A percentile compares a stretch with the other conserved stretches of the same genome.
These are phyloP conservation scores for Oppia nitens DNA, from an alignment of 1,140 invertebrate species.

Conservation along the genomic window DNA sequence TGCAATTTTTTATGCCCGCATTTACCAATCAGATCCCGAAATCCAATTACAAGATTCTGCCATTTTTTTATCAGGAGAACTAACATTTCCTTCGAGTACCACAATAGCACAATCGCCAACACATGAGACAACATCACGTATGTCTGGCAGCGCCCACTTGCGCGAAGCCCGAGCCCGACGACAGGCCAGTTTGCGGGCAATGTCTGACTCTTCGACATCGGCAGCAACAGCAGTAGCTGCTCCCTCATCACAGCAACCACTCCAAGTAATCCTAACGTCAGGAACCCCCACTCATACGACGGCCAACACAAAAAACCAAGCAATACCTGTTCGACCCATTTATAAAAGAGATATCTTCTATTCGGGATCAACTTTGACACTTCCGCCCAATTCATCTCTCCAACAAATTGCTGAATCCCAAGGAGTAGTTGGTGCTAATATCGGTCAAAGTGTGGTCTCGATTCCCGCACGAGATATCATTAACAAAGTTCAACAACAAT, in stretches of 20 bases:
- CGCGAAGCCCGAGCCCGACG: not conserved
- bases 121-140: not conserved
- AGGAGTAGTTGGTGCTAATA: slow-evolving; percentile 26
- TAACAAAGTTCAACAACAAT: slow-evolving; percentile 10
- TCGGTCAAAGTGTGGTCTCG: slow-evolving; percentile 51
- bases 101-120: not conserved
- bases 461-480: slow-evolving; percentile 32
- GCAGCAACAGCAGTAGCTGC: slow-evolving; percentile 1
- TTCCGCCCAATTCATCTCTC: slow-evolving; percentile 68
- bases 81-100: not conserved
- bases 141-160: not conserved
- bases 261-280: not conserved
- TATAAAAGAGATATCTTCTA: slow-evolving; percentile 97
- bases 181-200: not conserved
- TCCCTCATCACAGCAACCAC: not conserved
- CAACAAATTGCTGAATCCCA: slow-evolving; percentile 73
- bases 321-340: slow-evolving; percentile 59
- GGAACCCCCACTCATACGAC: not conserved
- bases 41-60: not conserved
- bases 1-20: not conserved
- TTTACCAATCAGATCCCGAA: not conserved
- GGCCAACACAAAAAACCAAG: not conserved
- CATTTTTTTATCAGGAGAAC: not conserved
- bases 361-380: slow-evolving; percentile 74
- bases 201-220: not conserved